Evolutionary conservation across 1,140 invertebrate species (phyloP), one percentile per base, ranked within the genome.

Genomic region (Leptopilina boulardi): DNA sequence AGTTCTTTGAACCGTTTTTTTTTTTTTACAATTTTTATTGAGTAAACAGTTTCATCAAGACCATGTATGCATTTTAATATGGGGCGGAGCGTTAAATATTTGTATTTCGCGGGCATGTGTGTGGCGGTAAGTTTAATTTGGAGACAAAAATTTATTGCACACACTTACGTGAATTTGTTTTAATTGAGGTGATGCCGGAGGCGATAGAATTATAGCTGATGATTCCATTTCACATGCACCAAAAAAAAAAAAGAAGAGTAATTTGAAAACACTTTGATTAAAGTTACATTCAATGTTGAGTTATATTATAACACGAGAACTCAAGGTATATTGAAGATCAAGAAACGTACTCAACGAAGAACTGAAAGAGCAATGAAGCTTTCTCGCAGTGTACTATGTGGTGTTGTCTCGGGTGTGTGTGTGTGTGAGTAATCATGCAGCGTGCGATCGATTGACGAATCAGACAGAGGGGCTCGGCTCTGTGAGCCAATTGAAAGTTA

Each of bases 101-200:
- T 38, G 71, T 82, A 86, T 84, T 87, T 85, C 84, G 85, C 86
- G 87, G 86, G 82, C 83, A 11, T 44, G 71, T 74, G 71, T 74
- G 54, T 80, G 83, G 84, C 82, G 84, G 83, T 76, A 85, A 21
- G 81, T 84, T 86, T 81, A 81, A 73, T 72, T 44, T 41, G 11
- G 11, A 42, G 41, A 9, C 47, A 51, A 11, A 13, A 70, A 86
- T 30, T 34, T 38, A 38, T 38, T 38, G 34, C 84, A 91, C 92
- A 9, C 84, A 91, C 92, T 93, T 91, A 93, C 92, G 78, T 91
- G 87, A 86, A 91, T 83, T 77, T 90, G 87, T 75, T 86, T 91
- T 19, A 93, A 82, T 74, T 92, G 92, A 75, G 93, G 93, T 77
- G 93, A 93, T 77, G 92, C 92, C 70, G 93, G 93, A 74, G 93